These are phyloP conservation scores for Lasioglossum figueresi DNA, from an alignment of 2,888 invertebrate species.

Conservation along the genomic window DNA sequence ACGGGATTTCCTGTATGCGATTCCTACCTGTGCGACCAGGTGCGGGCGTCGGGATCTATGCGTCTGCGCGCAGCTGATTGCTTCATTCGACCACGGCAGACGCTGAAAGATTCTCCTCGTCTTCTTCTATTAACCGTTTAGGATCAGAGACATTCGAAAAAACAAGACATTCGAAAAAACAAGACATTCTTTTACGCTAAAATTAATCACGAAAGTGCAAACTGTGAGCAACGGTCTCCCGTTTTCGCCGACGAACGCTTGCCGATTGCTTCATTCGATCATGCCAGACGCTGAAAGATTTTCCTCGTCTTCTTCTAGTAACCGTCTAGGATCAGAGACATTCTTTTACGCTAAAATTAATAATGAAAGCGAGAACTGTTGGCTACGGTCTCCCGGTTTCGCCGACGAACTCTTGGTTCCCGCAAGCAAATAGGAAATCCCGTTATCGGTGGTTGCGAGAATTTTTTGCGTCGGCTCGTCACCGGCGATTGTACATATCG, in stretches of 20 bases:
- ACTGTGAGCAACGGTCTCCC: background rate
- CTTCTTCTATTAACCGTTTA: background rate
- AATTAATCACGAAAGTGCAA: background rate
- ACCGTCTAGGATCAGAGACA: background rate
- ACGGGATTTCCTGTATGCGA: background rate
- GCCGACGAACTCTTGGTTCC: too few relatives aligned
- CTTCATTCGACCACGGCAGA: background rate
- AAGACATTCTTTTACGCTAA: too few relatives aligned
- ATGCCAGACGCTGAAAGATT: background rate
- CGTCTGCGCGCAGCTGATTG: background rate
- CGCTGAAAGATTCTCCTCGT: background rate
- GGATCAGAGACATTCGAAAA: background rate
- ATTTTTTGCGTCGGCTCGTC: slow-evolving; percentile 56
- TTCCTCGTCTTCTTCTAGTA: background rate
- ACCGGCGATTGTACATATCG: slow-evolving; percentile 49
- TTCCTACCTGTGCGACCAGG: background rate
- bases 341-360: too few relatives aligned
- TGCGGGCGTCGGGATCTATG: background rate
- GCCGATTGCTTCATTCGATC: background rate
- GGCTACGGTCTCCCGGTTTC: background rate
- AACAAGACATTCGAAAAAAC: too few relatives aligned
- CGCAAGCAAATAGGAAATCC: background rate
- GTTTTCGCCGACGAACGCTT: background rate
- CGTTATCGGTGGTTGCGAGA: background rate
- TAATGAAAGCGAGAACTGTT: background rate